phyloP scores from a whole-genome alignment of 2,888 invertebrate species.

The Spodoptera picta region DNA sequence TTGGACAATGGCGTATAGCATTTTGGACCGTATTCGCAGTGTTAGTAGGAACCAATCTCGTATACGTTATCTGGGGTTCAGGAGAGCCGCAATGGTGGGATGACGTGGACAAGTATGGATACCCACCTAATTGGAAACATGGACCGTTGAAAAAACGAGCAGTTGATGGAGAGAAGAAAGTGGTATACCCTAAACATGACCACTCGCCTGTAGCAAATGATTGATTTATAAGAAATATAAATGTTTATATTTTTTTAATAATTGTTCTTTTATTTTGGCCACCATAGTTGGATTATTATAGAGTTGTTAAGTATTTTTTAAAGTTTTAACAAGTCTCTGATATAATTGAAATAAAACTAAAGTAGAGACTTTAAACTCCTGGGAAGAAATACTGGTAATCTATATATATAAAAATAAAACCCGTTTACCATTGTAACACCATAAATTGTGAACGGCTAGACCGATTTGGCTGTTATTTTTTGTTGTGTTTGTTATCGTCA shows the following conservation, averaged over 20 bases:
- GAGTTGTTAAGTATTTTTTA: too few relatives aligned
- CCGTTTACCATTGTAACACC: too few relatives aligned
- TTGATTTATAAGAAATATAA: slow-evolving; percentile 45
- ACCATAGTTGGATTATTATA: too few relatives aligned
- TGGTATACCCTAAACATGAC: slow-evolving; percentile 79
- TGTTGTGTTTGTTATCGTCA: too few relatives aligned
- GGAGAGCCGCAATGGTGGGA: slow-evolving; percentile 94
- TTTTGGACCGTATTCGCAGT: slow-evolving; percentile 93
- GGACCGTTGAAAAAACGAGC: slow-evolving; percentile 71
- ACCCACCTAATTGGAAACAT: slow-evolving; percentile 79
- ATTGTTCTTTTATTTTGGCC: not conserved
- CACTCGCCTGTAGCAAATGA: slow-evolving; percentile 76
- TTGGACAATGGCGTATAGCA: slow-evolving; percentile 92
- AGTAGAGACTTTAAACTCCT: too few relatives aligned
- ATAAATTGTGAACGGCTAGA: too few relatives aligned
- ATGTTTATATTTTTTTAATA: slow-evolving; percentile 16
- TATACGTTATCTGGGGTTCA: slow-evolving; percentile 92
- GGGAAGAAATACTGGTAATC: too few relatives aligned
- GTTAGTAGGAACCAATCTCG: slow-evolving; percentile 90
- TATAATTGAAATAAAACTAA: too few relatives aligned
- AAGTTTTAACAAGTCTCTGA: too few relatives aligned
- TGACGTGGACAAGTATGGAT: slow-evolving; percentile 86
- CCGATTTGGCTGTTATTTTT: too few relatives aligned
- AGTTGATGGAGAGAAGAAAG: slow-evolving; percentile 71
- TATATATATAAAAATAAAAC: too few relatives aligned